phyloP scores from a whole-genome alignment of 2,113 vertebrate species.

The Pao palembangensis region DNA sequence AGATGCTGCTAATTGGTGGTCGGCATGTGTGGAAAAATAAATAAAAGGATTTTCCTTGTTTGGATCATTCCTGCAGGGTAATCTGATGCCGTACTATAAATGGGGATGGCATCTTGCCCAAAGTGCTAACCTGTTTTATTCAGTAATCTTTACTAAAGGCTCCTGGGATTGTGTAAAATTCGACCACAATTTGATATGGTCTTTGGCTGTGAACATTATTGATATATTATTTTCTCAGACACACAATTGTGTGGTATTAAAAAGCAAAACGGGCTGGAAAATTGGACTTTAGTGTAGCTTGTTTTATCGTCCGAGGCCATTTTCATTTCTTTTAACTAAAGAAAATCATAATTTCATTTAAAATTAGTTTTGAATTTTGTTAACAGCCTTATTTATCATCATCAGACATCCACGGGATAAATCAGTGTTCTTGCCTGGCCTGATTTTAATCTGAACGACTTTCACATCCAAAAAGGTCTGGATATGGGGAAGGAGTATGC shows the following conservation, averaged over 20 bases:
- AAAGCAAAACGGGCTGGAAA: constrained; percentile 25
- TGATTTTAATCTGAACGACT: constrained; percentile 28
- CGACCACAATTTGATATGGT: constrained; percentile 39
- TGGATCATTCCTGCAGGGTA: constrained; percentile 9
- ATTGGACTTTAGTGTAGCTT: constrained; percentile 14
- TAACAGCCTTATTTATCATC: constrained; percentile 1
- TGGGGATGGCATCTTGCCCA: constrained; percentile 16
- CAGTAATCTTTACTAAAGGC: constrained; percentile 39
- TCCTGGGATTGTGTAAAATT: constrained; percentile 33
- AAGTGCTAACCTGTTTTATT: constrained; percentile 15
- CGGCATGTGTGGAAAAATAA: constrained; percentile 28
- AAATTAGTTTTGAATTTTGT: constrained; percentile 27
- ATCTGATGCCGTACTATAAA: constrained; percentile 6
- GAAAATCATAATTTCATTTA: constrained; percentile 27
- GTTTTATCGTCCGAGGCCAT: constrained; percentile 41
- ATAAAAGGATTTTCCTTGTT: constrained; percentile 10
- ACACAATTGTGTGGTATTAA: constrained; percentile 30
- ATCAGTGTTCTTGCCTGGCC: constrained; percentile 4
- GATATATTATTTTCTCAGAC: constrained; percentile 10
- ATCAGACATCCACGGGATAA: constrained; percentile 2
- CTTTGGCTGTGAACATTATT: constrained; percentile 41
- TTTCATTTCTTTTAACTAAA: constrained; percentile 52
- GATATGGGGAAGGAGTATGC: neutral
- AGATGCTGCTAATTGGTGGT: constrained; percentile 26
- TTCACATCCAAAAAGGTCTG: constrained; percentile 13